A percentile compares a stretch with the other conserved stretches of the same genome.
Evolutionary conservation across 2,888 invertebrate species (phyloP).

Genomic region (Lasioglossum lativentre): DNA sequence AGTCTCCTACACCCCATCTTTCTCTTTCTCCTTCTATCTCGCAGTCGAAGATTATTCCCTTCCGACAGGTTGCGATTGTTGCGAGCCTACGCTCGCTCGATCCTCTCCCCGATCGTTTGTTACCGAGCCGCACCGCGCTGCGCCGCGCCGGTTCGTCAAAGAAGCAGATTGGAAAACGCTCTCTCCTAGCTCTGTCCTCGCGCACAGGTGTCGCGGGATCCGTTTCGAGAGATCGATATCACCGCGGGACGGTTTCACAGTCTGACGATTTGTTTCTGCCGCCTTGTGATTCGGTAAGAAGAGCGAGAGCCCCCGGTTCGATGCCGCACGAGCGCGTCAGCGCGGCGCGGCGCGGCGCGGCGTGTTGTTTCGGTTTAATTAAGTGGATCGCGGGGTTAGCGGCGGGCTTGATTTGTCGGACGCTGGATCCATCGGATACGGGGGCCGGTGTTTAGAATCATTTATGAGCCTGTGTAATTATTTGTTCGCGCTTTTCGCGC

Average conservation of each 20-base stretch:
- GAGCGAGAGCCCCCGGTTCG: not conserved
- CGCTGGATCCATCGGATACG: not conserved
- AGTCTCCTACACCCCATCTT: not conserved
- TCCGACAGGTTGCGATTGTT: constrained; percentile 9
- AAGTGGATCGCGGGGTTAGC: constrained; percentile 15
- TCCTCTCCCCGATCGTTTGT: not conserved
- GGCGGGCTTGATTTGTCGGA: constrained; percentile 2
- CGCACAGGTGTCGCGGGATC: constrained; percentile 6
- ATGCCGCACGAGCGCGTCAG: not conserved
- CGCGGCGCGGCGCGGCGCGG: too few species aligned
- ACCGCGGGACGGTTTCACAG: not conserved
- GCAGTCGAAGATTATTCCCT: not conserved
- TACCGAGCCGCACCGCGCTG: not conserved
- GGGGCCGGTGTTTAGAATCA: not conserved
- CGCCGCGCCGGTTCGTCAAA: not conserved
- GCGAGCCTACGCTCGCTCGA: not conserved
- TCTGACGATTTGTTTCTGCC: not conserved
- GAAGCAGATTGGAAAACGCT: not conserved
- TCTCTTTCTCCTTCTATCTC: not conserved
- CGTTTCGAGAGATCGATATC: not conserved
- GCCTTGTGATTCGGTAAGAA: constrained; percentile 3
- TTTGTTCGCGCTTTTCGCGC: not conserved
- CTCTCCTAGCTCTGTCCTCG: not conserved
- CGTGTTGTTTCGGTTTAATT: constrained; percentile 18
- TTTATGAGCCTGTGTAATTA: not conserved